phyloP scores from a whole-genome alignment of 2,113 vertebrate species.

The Mirza zaza region DNA sequence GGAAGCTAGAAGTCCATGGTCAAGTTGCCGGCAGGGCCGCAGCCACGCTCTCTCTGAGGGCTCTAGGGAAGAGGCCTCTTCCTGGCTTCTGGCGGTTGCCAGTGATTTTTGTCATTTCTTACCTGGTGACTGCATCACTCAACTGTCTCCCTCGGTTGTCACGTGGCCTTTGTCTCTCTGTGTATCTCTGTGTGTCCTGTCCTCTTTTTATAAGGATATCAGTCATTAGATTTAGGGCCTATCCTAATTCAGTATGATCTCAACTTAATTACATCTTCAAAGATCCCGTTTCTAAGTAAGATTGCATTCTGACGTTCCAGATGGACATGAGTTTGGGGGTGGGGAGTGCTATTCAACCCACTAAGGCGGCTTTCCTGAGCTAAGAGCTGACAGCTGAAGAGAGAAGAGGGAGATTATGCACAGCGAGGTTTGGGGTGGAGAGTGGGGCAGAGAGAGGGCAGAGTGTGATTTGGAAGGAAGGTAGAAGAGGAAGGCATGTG shows the following conservation, averaged over 20 bases:
- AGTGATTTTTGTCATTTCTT: not conserved
- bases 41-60: accelerated
- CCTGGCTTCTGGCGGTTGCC: not conserved
- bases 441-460: not conserved
- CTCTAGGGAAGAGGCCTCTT: not conserved
- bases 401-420: not conserved
- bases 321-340: not conserved
- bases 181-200: not conserved
- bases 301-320: not conserved
- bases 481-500: not conserved
- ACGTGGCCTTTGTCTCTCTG: not conserved
- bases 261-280: not conserved
- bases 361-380: not conserved
- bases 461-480: not conserved
- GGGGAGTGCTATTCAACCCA: not conserved
- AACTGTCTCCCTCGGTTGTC: not conserved
- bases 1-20: not conserved
- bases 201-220: not conserved
- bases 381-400: not conserved
- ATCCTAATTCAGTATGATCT: not conserved
- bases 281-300: not conserved
- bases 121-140: accelerated
- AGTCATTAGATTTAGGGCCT: not conserved
- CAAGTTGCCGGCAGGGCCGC: not conserved
- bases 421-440: not conserved